Evolutionary conservation across 2,797 vertebrate species (phyloP).

Genomic region (Saguinus oedipus): DNA sequence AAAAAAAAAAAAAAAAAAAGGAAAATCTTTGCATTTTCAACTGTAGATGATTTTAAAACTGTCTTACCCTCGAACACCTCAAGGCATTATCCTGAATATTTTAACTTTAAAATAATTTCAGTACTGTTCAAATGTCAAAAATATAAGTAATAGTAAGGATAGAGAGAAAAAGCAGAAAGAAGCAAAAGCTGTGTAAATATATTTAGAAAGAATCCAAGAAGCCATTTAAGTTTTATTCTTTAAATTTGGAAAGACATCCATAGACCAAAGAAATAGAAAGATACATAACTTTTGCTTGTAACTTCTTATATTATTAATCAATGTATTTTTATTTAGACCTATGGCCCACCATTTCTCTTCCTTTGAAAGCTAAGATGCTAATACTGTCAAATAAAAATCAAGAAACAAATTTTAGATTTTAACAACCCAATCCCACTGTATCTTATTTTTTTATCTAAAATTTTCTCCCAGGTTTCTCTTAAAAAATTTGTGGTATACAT

Average conservation of each 20-base stretch:
- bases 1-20: neutral
- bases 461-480: neutral
- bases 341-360: neutral
- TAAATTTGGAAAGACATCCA: neutral
- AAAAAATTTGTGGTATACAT: neutral
- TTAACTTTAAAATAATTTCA: neutral
- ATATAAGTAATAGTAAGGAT: neutral
- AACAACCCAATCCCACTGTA: neutral
- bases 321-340: neutral
- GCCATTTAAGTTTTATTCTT: neutral
- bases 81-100: neutral
- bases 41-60: neutral
- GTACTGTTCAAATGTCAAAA: conserved; percentile 11
- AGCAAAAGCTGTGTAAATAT: neutral
- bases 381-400: neutral
- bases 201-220: neutral
- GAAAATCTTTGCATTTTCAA: neutral
- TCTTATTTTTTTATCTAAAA: neutral
- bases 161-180: neutral
- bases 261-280: neutral
- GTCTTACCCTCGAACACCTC: neutral
- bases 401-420: neutral
- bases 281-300: neutral
- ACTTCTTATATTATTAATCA: neutral
- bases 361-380: neutral